Evolutionary conservation across 1,140 invertebrate genomes (phyloP).

Genomic region (Drosophila lacertosa): DNA sequence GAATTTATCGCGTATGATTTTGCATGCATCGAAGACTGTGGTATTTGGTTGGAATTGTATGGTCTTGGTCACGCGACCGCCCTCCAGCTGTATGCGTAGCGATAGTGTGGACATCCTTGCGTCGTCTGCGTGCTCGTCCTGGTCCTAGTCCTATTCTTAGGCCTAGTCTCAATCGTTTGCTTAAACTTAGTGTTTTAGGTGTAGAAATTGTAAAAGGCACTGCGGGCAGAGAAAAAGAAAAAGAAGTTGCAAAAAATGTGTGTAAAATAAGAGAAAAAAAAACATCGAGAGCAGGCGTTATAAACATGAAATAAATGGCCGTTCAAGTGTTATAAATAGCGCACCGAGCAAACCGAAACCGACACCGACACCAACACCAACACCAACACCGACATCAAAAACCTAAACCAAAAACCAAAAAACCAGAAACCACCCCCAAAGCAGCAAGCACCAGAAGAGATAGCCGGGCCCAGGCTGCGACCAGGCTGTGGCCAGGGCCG

Average conservation of each 20-base stretch:
- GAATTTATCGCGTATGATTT: slow-evolving; percentile 97
- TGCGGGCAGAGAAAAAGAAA: slow-evolving; percentile 35
- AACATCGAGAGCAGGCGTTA: slow-evolving; percentile 27
- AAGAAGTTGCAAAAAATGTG: too few species aligned
- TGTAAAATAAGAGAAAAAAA: slow-evolving; percentile 1
- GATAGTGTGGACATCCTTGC: slow-evolving; percentile 88
- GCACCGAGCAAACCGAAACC: slow-evolving; percentile 23
- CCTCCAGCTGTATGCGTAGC: slow-evolving; percentile 96
- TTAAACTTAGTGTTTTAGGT: slow-evolving; percentile 62
- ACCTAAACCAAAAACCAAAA: slow-evolving; percentile 31
- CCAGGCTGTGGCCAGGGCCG: slow-evolving; percentile 12
- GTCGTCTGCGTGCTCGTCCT: slow-evolving; percentile 32
- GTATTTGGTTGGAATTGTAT: slow-evolving; percentile 98
- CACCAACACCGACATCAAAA: slow-evolving; percentile 34
- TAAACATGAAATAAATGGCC: slow-evolving; percentile 53
- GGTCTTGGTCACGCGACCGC: slow-evolving; percentile 97
- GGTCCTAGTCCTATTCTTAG: slow-evolving; percentile 17
- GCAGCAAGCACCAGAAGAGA: slow-evolving; percentile 48
- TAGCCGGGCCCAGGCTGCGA: slow-evolving; percentile 29
- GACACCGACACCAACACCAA: slow-evolving; percentile 10
- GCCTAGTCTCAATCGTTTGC: slow-evolving; percentile 60
- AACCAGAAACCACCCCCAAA: slow-evolving; percentile 65
- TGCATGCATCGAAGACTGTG: slow-evolving; percentile 97
- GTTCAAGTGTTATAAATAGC: slow-evolving; percentile 58
- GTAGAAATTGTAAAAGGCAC: slow-evolving; percentile 78